Evolutionary conservation across 2,113 vertebrate species (phyloP), one percentile per base, ranked within the genome.

Genomic region (Perca schrenkii): DNA sequence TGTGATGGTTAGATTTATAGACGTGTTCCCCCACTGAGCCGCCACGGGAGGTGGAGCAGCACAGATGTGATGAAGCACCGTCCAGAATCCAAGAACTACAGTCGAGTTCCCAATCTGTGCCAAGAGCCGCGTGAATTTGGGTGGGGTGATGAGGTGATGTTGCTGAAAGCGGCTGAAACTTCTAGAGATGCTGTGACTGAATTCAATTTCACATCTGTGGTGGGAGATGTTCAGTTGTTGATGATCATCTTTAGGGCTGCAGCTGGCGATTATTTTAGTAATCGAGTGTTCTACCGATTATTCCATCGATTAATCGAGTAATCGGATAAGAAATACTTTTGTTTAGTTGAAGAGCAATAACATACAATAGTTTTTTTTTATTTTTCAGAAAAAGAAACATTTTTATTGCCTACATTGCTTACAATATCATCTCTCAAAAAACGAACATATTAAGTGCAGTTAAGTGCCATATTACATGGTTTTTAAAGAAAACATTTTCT

Each of bases 1-100:
- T 90, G 88, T 92, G 92, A 92, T 52, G 74, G 89, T 80, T 76
- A 90, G 93, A 95, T 94, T 94, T 93, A 95, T 94, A 77, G 89
- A 90, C 36, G 80, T 81, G 71, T 79, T 82, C 84, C 74, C 80
- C 86, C 82, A 40, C 84, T 83, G 88, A 88, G 89, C 64, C 64
- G 3, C 89, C 79, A 82, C 75, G 84, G 77, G 80, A 93, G 80
- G 88, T 70, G 79, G 86, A 89, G 88, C 88, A 79, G 90, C 88
- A 79, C 86, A 93, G 88, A 88, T 92, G 89, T 93, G 87, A 88
- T 89, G 87, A 90, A 93, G 83, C 84, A 57, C 82, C 82, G 77
- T 88, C 85, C 87, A 73, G 60, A 89, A 81, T 93, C 88, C 87
- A 90, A 89, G 82, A 87, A 71, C 79, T 88, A 82, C 86, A 89